phyloP scores from a whole-genome alignment of 2,113 vertebrate species.

The Zapus hudsonius region DNA sequence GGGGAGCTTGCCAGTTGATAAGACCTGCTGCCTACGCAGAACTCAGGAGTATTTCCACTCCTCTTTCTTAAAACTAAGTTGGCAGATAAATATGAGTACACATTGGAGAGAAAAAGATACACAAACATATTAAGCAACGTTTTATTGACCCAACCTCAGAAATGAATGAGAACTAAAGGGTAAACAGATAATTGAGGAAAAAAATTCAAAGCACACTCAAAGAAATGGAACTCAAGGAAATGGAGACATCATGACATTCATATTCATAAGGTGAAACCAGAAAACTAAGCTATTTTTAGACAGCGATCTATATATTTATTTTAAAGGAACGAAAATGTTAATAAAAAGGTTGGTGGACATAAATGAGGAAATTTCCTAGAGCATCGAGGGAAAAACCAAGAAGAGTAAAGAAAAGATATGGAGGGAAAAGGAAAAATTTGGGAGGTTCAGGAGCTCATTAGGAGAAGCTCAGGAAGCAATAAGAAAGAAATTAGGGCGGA shows the following conservation, averaged over 20 bases:
- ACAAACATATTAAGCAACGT: neutral
- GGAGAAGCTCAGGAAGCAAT: neutral
- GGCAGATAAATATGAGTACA: neutral
- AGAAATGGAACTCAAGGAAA: neutral
- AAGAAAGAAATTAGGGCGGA: neutral
- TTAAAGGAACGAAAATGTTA: neutral
- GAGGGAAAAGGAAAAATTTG: too few species aligned
- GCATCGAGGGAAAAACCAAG: neutral
- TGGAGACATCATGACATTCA: neutral
- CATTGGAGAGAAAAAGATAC: neutral
- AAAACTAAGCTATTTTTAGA: neutral
- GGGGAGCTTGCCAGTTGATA: neutral
- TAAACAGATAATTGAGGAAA: neutral
- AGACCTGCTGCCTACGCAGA: neutral
- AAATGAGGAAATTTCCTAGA: neutral
- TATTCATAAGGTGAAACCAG: neutral
- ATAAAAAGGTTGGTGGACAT: neutral
- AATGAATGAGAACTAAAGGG: neutral
- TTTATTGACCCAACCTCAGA: neutral
- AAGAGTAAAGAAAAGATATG: neutral
- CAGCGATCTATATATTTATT: neutral
- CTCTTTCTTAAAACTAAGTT: constrained; percentile 11
- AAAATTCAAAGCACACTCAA: neutral
- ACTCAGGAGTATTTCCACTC: neutral
- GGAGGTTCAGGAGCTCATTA: neutral